Evolutionary conservation across 2,113 vertebrate genomes (phyloP).

Genomic region (Calyptommatus sinebrachiatus): DNA sequence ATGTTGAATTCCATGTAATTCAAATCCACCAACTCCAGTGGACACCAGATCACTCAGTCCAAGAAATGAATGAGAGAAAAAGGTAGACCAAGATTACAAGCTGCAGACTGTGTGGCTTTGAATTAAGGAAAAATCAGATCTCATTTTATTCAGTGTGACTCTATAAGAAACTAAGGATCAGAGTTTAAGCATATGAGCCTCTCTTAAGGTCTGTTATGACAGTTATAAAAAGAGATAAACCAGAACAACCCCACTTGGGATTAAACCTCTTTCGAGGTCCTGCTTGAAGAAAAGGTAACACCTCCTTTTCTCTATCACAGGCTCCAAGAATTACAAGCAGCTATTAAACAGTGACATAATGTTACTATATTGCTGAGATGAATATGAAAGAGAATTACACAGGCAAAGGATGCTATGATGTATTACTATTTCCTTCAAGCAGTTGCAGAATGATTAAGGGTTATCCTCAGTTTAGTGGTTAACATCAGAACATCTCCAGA

Average conservation of each 20-base stretch:
- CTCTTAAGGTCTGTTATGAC: not conserved
- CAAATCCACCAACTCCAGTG: no score
- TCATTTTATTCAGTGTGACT: not conserved
- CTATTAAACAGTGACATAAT: not conserved
- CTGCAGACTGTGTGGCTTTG: no score
- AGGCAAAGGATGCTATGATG: constrained; percentile 6
- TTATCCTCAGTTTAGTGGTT: constrained; percentile 30
- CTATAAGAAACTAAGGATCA: not conserved
- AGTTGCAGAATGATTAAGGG: constrained; percentile 31
- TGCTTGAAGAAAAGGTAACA: not conserved
- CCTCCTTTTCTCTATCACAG: not conserved
- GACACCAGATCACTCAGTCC: no score
- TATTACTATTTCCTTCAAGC: constrained; percentile 13
- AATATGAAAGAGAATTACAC: constrained; percentile 3
- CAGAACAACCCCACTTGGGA: not conserved
- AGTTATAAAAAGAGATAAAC: not conserved
- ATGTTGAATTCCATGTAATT: no score
- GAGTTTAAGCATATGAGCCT: not conserved
- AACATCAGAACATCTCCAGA: constrained; percentile 11
- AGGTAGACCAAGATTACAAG: no score
- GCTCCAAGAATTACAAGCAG: constrained; percentile 9
- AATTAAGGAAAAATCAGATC: no score
- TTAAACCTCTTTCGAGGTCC: not conserved
- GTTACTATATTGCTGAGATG: not conserved
- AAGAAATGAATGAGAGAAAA: no score